These are phyloP conservation scores for Tamias sibiricus DNA, from an alignment of 2,113 vertebrate genomes.

Conservation along the genomic window DNA sequence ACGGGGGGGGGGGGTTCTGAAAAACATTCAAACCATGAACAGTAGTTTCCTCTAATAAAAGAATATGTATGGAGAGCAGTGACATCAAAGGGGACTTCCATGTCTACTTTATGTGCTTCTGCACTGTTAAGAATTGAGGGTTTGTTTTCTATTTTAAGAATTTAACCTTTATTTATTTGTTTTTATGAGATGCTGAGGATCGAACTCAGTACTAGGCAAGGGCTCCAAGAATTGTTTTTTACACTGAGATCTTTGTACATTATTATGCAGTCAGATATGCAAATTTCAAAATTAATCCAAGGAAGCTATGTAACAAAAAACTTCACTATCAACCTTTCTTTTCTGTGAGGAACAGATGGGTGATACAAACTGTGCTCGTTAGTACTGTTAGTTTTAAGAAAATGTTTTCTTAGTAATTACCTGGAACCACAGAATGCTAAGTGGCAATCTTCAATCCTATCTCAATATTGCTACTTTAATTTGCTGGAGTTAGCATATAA, in stretches of 20 bases:
- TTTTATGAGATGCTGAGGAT: no score
- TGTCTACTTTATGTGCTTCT: neutral
- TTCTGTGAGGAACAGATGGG: constrained; percentile 37
- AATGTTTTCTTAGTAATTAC: constrained; percentile 60
- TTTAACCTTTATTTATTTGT: no score
- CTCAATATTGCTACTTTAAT: constrained; percentile 61
- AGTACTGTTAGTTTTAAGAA: constrained; percentile 41
- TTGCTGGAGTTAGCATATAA: constrained; percentile 27
- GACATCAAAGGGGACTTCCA: neutral
- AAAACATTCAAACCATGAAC: neutral
- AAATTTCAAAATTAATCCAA: constrained; percentile 56
- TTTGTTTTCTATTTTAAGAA: no score
- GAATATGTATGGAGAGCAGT: neutral
- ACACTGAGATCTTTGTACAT: neutral
- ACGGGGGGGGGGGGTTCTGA: neutral
- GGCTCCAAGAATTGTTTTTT: neutral
- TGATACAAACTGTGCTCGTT: neutral
- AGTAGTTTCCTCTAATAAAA: neutral
- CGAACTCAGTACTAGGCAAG: no score
- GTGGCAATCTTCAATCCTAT: constrained; percentile 54
- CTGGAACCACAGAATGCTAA: constrained; percentile 67
- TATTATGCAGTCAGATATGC: constrained; percentile 20
- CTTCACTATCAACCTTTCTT: constrained; percentile 6
- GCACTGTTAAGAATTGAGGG: neutral
- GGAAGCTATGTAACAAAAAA: constrained; percentile 48